phyloP scores from a whole-genome alignment of 2,797 vertebrate species.

The Cyclura pinguis region DNA sequence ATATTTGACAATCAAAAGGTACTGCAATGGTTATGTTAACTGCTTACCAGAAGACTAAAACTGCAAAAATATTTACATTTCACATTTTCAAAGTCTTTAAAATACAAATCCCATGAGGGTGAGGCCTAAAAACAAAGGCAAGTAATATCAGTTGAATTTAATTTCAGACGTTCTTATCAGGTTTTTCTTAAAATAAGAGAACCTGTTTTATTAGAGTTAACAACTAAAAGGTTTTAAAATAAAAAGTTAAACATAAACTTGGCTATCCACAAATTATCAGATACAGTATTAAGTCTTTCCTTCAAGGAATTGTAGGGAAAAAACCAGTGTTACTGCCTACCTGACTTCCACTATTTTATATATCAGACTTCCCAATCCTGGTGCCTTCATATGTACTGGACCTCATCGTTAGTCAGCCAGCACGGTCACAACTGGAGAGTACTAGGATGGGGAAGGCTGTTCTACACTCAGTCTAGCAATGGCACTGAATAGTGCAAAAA shows the following conservation, averaged over 20 bases:
- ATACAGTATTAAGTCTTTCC: too few species aligned
- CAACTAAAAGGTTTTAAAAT: not conserved
- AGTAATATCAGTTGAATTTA: not conserved
- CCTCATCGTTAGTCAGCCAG: not conserved
- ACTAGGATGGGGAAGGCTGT: not conserved
- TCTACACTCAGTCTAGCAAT: not conserved
- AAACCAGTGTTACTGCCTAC: not conserved
- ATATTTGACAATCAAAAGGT: not conserved
- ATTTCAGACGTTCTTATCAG: not conserved
- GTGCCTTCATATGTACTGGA: not conserved
- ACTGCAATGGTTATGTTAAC: not conserved
- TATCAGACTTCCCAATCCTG: not conserved
- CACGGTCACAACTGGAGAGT: not conserved
- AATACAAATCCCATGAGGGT: not conserved
- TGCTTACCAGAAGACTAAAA: not conserved
- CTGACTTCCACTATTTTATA: slow-evolving; percentile 1
- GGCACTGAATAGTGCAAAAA: slow-evolving; percentile 10
- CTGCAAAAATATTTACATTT: not conserved
- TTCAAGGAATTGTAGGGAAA: not conserved
- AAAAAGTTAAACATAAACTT: not conserved
- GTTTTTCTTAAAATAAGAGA: not conserved
- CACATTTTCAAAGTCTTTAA: not conserved
- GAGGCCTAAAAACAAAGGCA: not conserved
- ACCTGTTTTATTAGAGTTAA: not conserved
- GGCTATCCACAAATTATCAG: not conserved